Percentiles rank a stretch among this genome's conserved stretches.
phyloP scores from a whole-genome alignment of 2,888 invertebrate species.

The Calliphora vomitoria region DNA sequence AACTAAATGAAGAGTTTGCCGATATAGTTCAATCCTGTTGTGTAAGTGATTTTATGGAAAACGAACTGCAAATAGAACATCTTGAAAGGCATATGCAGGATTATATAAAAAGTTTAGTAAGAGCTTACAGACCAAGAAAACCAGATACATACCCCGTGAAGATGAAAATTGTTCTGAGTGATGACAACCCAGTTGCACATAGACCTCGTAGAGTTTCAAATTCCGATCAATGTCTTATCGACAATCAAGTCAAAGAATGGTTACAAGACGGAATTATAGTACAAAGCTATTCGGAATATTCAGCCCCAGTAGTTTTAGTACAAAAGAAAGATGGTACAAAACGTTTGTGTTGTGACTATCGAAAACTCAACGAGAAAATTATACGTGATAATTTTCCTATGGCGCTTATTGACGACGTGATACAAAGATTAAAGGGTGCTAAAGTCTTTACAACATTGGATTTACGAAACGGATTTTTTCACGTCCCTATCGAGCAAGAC shows the following conservation, averaged over 20 bases:
- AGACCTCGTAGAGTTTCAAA: constrained; percentile 48
- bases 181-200: neutral
- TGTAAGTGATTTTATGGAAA: neutral
- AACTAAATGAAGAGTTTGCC: too few species aligned
- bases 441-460: constrained; percentile 61
- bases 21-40: too few species aligned
- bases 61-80: neutral
- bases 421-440: neutral
- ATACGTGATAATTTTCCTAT: constrained; percentile 32
- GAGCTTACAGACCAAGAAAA: neutral
- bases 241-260: constrained; percentile 47
- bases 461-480: constrained; percentile 68
- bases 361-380: constrained; percentile 50
- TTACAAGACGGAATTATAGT: constrained; percentile 9
- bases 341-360: constrained; percentile 63
- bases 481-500: constrained; percentile 57
- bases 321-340: constrained; percentile 65
- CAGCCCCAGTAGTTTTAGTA: constrained; percentile 55
- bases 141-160: neutral
- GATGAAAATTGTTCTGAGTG: neutral
- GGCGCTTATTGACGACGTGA: constrained; percentile 60
- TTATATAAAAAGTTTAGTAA: neutral
- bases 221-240: constrained; percentile 37
- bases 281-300: constrained; percentile 63
- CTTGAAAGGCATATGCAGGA: neutral